A percentile compares a stretch with the other conserved stretches of the same genome.
These are phyloP conservation scores for Euproctis similis DNA, from an alignment of 2,888 invertebrate species.

Conservation along the genomic window DNA sequence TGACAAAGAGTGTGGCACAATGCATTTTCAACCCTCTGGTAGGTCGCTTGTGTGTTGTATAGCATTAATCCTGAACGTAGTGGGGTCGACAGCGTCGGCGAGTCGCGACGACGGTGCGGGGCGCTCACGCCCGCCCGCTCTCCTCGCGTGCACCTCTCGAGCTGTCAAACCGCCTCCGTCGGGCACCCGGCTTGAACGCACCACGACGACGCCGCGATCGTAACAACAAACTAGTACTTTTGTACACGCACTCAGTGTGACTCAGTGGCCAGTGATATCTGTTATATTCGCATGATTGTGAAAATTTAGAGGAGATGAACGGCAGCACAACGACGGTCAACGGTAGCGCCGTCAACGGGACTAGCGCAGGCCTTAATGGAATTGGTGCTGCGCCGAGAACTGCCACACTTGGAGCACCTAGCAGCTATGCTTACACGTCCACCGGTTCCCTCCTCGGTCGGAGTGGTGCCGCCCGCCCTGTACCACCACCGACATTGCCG, in stretches of 20 bases:
- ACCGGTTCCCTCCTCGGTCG: constrained; percentile 77
- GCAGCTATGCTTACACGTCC: constrained; percentile 79
- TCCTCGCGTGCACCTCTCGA: constrained; percentile 52
- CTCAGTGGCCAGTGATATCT: constrained; percentile 60
- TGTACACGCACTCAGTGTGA: constrained; percentile 61
- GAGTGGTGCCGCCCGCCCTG: constrained; percentile 79
- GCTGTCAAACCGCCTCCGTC: constrained; percentile 75
- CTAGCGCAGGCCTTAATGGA: constrained; percentile 60
- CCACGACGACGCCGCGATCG: constrained; percentile 53
- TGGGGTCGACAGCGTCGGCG: constrained; percentile 41
- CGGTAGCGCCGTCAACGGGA: constrained; percentile 67
- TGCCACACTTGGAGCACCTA: constrained; percentile 71
- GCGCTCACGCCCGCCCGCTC: constrained; percentile 59
- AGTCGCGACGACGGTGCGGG: constrained; percentile 48
- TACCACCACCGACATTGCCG: constrained; percentile 86
- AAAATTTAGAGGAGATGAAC: constrained; percentile 63
- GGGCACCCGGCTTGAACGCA: constrained; percentile 70
- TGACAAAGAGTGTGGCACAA: constrained; percentile 53
- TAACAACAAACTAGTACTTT: too few species aligned
- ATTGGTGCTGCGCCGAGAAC: constrained; percentile 66
- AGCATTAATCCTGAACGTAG: constrained; percentile 51
- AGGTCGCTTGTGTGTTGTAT: constrained; percentile 50
- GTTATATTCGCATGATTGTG: constrained; percentile 64
- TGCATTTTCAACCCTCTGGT: constrained; percentile 68
- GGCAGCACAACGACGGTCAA: constrained; percentile 73